Evolutionary conservation across 2,888 invertebrate species (phyloP).

Genomic region (Rotaria magnacalcarata): DNA sequence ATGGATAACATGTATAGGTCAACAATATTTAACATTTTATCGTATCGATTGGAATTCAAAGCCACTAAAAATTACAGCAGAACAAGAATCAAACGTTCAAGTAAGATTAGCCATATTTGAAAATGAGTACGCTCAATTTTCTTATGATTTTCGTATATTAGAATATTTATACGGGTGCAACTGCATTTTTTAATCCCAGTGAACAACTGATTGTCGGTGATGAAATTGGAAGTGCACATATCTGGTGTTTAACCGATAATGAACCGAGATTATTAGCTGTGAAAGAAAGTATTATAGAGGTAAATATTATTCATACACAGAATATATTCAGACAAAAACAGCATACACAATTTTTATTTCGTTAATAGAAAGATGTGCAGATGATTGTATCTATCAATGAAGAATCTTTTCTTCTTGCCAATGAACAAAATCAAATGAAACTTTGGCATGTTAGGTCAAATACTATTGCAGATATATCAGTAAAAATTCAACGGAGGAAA

Average conservation of each 20-base stretch:
- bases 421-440: not conserved
- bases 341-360: no score
- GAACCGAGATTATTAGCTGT: not conserved
- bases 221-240: constrained; percentile 5
- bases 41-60: constrained; percentile 10
- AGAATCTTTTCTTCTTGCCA: not conserved
- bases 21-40: constrained; percentile 19
- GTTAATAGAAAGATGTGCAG: not conserved
- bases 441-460: not conserved
- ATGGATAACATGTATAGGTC: constrained; percentile 1
- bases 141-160: not conserved
- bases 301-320: not conserved
- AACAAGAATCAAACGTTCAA: not conserved
- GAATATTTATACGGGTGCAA: constrained; percentile 15
- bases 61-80: not conserved
- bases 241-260: not conserved
- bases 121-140: no score
- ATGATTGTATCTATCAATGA: not conserved
- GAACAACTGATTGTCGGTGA: not conserved
- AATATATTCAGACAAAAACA: no score
- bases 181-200: not conserved
- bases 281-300: not conserved
- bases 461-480: not conserved
- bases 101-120: not conserved
- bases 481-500: not conserved